phyloP scores from a whole-genome alignment of 2,797 vertebrate genomes.

The Phalloptychus januarius region DNA sequence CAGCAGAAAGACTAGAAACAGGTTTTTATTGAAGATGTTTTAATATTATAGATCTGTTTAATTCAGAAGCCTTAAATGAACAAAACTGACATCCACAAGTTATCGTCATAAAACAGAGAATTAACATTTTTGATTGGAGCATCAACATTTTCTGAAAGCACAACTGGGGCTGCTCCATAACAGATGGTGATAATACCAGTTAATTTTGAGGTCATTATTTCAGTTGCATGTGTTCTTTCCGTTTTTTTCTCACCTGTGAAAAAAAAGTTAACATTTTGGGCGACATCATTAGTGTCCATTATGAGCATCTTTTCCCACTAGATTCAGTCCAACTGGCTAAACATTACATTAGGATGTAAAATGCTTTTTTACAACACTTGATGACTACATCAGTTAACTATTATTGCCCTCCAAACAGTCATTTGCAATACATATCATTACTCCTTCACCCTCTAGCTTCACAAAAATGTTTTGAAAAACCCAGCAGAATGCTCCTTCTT shows the following conservation, averaged over 20 bases:
- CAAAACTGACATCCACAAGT: neutral
- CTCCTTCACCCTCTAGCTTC: neutral
- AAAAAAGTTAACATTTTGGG: neutral
- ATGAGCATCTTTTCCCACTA: neutral
- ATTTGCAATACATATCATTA: neutral
- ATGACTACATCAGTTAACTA: neutral
- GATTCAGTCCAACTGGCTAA: neutral
- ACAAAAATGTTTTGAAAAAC: neutral
- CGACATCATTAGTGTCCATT: neutral
- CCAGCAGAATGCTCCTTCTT: neutral
- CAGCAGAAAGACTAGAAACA: neutral
- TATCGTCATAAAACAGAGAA: too few relatives aligned
- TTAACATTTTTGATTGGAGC: too few relatives aligned
- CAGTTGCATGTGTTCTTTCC: neutral
- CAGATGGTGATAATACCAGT: neutral
- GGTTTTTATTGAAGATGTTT: neutral
- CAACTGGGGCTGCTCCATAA: neutral
- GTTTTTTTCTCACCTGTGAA: neutral
- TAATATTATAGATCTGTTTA: neutral
- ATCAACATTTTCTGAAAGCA: neutral
- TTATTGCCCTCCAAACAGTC: neutral
- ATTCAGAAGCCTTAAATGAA: neutral
- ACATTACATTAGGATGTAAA: neutral
- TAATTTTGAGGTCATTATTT: neutral
- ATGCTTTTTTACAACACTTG: neutral